Base-by-base conservation (phyloP, 1,140 invertebrate genomes). In the Drosophila mayri region DNA sequence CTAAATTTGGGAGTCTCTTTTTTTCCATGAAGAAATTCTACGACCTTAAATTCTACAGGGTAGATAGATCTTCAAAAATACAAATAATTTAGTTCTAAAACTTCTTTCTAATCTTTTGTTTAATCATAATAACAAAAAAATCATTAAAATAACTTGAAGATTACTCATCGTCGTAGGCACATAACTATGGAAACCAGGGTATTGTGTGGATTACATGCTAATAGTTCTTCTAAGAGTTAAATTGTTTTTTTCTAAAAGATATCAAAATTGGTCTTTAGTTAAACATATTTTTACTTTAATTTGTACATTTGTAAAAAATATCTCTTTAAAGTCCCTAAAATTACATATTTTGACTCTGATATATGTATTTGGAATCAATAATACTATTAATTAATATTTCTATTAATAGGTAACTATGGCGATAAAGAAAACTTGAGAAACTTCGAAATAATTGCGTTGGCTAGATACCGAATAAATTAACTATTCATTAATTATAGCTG, bases 161-260 rank as follows among this genome's bases (percentile, higher is more conserved):
- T 60, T 32, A 6, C 6, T 12, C 12, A 41, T 18, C 7, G 54
- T 4, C 35, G 8, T n/a, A 12, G 10, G 20, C 4, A 1, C 2
- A 63, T 37, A 60, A 32, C 61, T 64, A 41, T 64, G 61, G 61
- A 64, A 64, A 61, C 55, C 37, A 30, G 25, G 4, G 16, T 35
- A 14, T 35, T 52, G 11, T 20, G 14, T 18, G 7, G n/a, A 4
- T 9, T 9, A 20, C 18, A 12, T 20, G 2, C 3, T 12, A 44
- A 44, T 22, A 22, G 11, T 22, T 22, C 4, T 22, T 6, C 43
- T 8, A 46, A 4, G 3, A 46, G 4, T 46, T 28, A 28, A 28
- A 28, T n/a, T n/a, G 46, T 10, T 47, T 16, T 47, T 16, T 49
- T n/a, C 9, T 49, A 5, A 7, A 6, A 20, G 18, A 2, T 20